Evolutionary conservation across 1,140 invertebrate species (phyloP), one percentile per base, ranked within the genome.

Genomic region (Drosophila repleta): DNA sequence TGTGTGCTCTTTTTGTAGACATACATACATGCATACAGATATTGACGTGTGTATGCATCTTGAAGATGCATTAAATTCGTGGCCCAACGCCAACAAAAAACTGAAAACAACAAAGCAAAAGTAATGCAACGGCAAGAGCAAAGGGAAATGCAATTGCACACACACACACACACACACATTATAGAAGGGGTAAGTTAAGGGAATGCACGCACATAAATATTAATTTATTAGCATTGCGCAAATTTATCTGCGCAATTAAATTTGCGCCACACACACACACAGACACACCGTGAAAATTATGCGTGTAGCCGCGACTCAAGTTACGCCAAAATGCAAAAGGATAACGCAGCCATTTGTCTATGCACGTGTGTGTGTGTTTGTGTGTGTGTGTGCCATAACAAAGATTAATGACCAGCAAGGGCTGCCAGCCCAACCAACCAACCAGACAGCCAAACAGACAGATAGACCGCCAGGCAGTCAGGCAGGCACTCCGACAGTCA

Each of bases 361-460:
- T 39, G 41, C 45, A 21, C n/a, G 39, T 58, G 51, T 32, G 26
- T 35, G 29, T 32, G 32, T 32, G 45, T 69, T 45, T 17, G 49
- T 29, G 18, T 39, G 71, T 81, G 69, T 75, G 72, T 66, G 70
- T 52, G 79, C 79, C 70, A 90, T 90, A 90, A 90, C 88, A 84
- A 90, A 90, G 88, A 90, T 90, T 90, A 90, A 90, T 90, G 82
- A 90, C 89, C 73, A 78, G 60, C 75, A 90, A 79, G 83, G 81
- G 84, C 77, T 75, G 84, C 68, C 69, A 81, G 65, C 45, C 58
- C 61, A 45, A 13, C n/a, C 24, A 62, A 35, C 55, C 21, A 35
- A 46, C 18, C 46, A 51, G 20, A n/a, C 35, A 57, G 3, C 21
- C 55, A 45, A 13, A n/a, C 29, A 52, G 48, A n/a, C 39, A 51